Base-by-base conservation (phyloP, 2,113 vertebrate species). In the Burhinus bistriatus region DNA sequence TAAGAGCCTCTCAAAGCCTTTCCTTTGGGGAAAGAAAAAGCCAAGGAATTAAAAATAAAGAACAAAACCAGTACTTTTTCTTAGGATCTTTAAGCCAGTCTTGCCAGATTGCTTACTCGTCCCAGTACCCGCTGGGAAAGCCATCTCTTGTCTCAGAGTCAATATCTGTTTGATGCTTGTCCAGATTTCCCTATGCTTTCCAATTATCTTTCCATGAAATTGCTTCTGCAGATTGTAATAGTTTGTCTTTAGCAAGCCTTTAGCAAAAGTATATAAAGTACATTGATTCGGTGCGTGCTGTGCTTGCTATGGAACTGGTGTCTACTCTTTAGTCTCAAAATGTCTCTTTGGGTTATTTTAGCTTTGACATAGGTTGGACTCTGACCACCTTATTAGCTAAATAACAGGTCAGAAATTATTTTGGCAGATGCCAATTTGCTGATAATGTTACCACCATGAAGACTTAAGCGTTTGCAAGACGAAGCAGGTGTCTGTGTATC, bases 21-120 rank as follows among this genome's bases (percentile, higher is more conserved):
- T 72, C 4, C 23, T n/a, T 23, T 22, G 4, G 3, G 1, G 6
- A 0, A 0, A 10, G 21, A 42, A 42, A 26, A 11, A 44, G 5
- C 18, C 6, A 68, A 21, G 3, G 3, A 55, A 27, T 3, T 23
- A 40, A 59, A 47, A 36, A 0, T 7, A 7, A 12, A 23, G 1
- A 3, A n/a, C 52, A 79, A 52, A 69, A 19, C 1, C 16, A 11
- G 17, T 57, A 45, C 3, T 32, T 89, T 32, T 71, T 9, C 62
- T 72, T 34, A n/a, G 11, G 32, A 58, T 61, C 7, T 36, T 73
- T 80, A 44, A 65, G 27, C 4, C 4, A 22, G 8, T 44, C 52
- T 54, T 90, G n/a, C 23, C n/a, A 77, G 49, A 38, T 55, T 71
- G 22, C 32, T 76, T 73, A 21, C 11, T 80, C 57, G 52, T 30